These are phyloP conservation scores for Paracyclopina nana DNA, from an alignment of 1,140 invertebrate species.

Conservation along the genomic window DNA sequence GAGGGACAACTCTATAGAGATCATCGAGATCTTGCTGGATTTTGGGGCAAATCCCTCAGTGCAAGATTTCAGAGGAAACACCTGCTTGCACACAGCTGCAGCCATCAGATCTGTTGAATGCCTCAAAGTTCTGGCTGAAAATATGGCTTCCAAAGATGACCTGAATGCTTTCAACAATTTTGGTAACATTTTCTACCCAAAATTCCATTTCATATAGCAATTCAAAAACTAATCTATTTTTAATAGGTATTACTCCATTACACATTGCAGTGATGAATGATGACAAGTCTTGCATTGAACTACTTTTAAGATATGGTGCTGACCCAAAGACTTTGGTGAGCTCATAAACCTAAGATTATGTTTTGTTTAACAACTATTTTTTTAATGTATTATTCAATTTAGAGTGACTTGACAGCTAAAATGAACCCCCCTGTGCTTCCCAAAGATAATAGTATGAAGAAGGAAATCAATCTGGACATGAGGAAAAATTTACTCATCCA, in stretches of 20 bases:
- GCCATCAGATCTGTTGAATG: slow-evolving; percentile 7
- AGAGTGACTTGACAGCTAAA: no score
- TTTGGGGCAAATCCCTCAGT: slow-evolving; percentile 9
- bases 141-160: slow-evolving; percentile 1
- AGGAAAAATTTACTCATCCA: no score
- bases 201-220: neutral
- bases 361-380: neutral
- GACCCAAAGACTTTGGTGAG: neutral
- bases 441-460: neutral
- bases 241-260: slow-evolving; percentile 6
- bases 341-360: neutral
- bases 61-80: slow-evolving; percentile 5
- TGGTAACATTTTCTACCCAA: slow-evolving; percentile 4
- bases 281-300: neutral
- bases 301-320: slow-evolving; percentile 1
- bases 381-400: no score
- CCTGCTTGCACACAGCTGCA: slow-evolving; percentile 3
- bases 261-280: slow-evolving; percentile 6
- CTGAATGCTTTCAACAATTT: slow-evolving; percentile 6
- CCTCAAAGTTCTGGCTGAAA: slow-evolving; percentile 6
- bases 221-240: neutral
- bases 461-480: no score
- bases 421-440: no score
- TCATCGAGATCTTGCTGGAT: slow-evolving; percentile 5
- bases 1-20: slow-evolving; percentile 8